A percentile compares a stretch with the other conserved stretches of the same genome.
These are phyloP conservation scores for Urocitellus parryii DNA, from an alignment of 2,113 vertebrate genomes.

Conservation along the genomic window DNA sequence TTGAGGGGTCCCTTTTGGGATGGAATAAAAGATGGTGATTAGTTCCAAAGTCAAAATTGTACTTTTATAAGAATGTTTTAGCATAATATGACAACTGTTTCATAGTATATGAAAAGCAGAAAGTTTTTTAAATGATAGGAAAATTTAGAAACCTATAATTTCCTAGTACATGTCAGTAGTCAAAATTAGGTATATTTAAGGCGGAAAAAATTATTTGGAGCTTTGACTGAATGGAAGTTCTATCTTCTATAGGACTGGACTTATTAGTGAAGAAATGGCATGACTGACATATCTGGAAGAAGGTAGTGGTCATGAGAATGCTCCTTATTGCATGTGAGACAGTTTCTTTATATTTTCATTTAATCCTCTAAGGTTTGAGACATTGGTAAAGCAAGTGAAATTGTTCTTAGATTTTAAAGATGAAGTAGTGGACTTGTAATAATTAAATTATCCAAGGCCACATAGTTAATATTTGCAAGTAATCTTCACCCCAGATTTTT, in stretches of 20 bases:
- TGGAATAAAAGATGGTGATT: not conserved
- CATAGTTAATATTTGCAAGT: not conserved
- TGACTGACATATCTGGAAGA: not conserved
- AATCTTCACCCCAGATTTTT: not conserved
- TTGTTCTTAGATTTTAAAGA: not conserved
- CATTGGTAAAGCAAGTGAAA: not conserved
- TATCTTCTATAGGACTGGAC: not conserved
- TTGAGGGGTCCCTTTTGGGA: not conserved
- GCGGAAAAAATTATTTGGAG: not conserved
- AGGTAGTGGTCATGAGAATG: not conserved
- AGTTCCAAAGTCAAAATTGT: constrained; percentile 37
- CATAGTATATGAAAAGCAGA: not conserved
- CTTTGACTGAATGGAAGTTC: not conserved
- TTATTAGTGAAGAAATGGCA: not conserved
- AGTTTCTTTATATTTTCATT: not conserved
- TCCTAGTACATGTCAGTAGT: not conserved
- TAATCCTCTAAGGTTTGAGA: not conserved
- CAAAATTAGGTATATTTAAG: not conserved
- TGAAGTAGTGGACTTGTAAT: not conserved
- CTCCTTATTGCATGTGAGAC: not conserved
- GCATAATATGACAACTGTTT: not conserved
- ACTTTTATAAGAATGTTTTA: constrained; percentile 33
- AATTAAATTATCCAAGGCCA: not conserved
- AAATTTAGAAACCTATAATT: not conserved
- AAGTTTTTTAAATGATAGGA: not conserved